These are phyloP conservation scores for Heliothis peltigera DNA, from an alignment of 2,888 invertebrate species.

Conservation along the genomic window DNA sequence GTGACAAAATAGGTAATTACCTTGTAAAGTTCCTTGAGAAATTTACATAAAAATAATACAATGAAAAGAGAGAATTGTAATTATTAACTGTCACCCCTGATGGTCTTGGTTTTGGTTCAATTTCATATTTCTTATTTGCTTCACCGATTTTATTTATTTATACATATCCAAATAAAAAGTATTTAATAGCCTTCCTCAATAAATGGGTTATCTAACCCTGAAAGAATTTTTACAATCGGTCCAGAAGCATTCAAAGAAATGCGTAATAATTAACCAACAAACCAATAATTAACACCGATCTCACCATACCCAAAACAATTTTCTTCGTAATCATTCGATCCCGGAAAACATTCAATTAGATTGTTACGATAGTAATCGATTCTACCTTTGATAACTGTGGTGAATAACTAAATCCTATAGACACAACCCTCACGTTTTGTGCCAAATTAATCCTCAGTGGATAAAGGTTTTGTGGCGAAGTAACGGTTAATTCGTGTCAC, in stretches of 20 bases:
- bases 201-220: too few species aligned
- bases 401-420: slow-evolving; percentile 48
- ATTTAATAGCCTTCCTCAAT: too few species aligned
- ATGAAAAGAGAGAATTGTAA: slow-evolving; percentile 13
- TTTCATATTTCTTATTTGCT: too few species aligned
- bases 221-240: too few species aligned
- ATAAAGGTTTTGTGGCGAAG: slow-evolving; percentile 35
- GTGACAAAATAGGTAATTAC: slow-evolving; percentile 35
- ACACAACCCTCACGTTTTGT: slow-evolving; percentile 44
- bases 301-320: slow-evolving; percentile 1
- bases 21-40: slow-evolving; percentile 31
- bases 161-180: too few species aligned
- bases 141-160: too few species aligned
- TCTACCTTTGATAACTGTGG: slow-evolving; percentile 53
- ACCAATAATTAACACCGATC: background rate
- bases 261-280: background rate
- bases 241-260: background rate
- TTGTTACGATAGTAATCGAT: slow-evolving; percentile 42
- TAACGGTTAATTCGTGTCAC: slow-evolving; percentile 50
- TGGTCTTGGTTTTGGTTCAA: too few species aligned
- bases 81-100: background rate
- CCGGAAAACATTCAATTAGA: slow-evolving; percentile 42
- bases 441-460: slow-evolving; percentile 55
- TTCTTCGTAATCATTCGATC: slow-evolving; percentile 3
- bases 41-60: slow-evolving; percentile 35